Base-by-base conservation (phyloP, 2,797 vertebrate species). In the Pipistrellus kuhlii region DNA sequence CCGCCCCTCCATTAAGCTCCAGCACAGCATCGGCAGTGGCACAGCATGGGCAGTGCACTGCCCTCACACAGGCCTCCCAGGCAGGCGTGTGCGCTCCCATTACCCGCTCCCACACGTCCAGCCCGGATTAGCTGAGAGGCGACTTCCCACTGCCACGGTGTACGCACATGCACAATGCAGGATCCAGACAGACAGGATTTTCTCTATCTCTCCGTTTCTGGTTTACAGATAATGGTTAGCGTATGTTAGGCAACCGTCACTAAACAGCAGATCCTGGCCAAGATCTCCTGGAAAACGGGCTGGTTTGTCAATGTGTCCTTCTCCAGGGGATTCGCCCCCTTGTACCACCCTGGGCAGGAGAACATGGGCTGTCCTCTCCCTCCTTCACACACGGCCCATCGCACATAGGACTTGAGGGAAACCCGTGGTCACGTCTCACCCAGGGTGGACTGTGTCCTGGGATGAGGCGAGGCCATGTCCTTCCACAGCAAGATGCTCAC, bases 91-190 rank as follows among this genome's bases (percentile, higher is more conserved):
- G 15, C 48, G 5, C 20, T 21, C 51, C n/a, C 2, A 0, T 0
- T 5, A 3, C 38, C 30, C 25, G 17, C 9, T 41, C 51, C 17
- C 0, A 3, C 1, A 4, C 18, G 53, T 68, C 18, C 32, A 55
- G 5, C 21, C 30, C 23, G 5, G 3, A 0, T 12, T 11, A 38
- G 32, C 2, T 66, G 48, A 48, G 27, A 30, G 82, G 17, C 27
- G 10, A 71, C n/a, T 71, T 38, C 64, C 20, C 59, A 41, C 55
- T 25, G 35, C 21, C 83, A 69, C 21, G 9, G 12, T 83, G 69
- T 55, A 41, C 41, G 78, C 30, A 21, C 4, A 85, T 25, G 76
- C 76, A 92, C 90, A 92, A 83, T 18, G 48, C 55, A 64, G 53
- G n/a, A 30, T 57, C 69, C 71, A 46, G 72, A 27, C 75, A 41